Evolutionary conservation across 2,888 invertebrate genomes (phyloP).

Genomic region (Spatulosminthurus flaviceps): DNA sequence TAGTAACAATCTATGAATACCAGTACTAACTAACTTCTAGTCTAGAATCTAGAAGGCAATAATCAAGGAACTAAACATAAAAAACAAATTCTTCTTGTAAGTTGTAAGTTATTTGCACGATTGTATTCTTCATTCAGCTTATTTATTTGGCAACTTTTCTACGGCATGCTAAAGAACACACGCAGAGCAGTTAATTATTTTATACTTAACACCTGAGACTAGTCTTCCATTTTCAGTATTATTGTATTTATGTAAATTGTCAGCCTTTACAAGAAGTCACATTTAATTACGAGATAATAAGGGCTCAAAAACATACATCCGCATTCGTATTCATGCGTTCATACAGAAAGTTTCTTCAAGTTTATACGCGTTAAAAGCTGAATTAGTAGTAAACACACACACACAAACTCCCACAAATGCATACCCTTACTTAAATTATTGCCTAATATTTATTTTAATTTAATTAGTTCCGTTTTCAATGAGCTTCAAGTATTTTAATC

Average conservation of each 20-base stretch:
- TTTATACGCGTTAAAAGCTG: background rate
- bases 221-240: slow-evolving; percentile 16
- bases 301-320: background rate
- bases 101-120: background rate
- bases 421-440: too few species aligned
- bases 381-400: too few species aligned
- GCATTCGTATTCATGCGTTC: too few species aligned
- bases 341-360: background rate
- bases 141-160: background rate
- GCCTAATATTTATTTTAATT: too few species aligned
- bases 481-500: too few species aligned
- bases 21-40: too few species aligned
- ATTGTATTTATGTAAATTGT: background rate
- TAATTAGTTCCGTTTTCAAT: too few species aligned
- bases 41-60: too few species aligned
- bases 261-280: slow-evolving; percentile 22
- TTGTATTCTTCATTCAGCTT: background rate
- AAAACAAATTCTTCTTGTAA: background rate
- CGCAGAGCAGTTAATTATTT: background rate
- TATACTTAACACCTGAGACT: slow-evolving; percentile 14
- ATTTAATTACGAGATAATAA: background rate
- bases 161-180: background rate
- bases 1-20: too few species aligned
- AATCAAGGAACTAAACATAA: background rate
- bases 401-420: too few species aligned